Evolutionary conservation across 2,888 invertebrate species (phyloP).

Genomic region (Bugula neritina): DNA sequence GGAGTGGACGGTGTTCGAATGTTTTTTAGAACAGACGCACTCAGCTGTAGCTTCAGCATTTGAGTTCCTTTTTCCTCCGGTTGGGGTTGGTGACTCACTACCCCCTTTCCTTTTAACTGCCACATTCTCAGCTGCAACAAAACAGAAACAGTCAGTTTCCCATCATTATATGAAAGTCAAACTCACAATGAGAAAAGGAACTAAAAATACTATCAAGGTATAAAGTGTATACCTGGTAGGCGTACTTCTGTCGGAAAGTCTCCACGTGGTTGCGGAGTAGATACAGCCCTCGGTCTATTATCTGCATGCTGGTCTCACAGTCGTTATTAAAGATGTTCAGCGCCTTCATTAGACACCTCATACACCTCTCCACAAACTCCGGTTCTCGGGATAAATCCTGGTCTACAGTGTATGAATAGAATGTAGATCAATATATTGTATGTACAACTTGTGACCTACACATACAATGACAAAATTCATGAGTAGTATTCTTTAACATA

Average conservation of each 20-base stretch:
- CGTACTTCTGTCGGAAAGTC: conserved; percentile 65
- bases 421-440: too few species aligned
- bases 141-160: neutral
- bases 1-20: neutral
- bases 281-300: conserved; percentile 81
- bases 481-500: too few species aligned
- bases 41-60: conserved; percentile 54
- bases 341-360: conserved; percentile 71
- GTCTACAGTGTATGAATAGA: too few species aligned
- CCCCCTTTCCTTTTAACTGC: conserved; percentile 75
- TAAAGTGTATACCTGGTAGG: conserved; percentile 32
- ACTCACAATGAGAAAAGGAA: too few species aligned
- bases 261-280: conserved; percentile 86
- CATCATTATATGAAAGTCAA: too few species aligned
- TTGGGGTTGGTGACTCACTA: conserved; percentile 71
- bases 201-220: too few species aligned
- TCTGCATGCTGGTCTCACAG: conserved; percentile 77
- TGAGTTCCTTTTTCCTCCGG: conserved; percentile 57
- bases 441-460: too few species aligned
- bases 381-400: conserved; percentile 71
- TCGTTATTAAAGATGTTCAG: conserved; percentile 51
- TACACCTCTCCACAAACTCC: conserved; percentile 86
- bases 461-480: too few species aligned
- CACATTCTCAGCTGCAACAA: conserved; percentile 63
- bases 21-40: neutral